phyloP scores from a whole-genome alignment of 2,797 vertebrate species.

The Squalus acanthias region DNA sequence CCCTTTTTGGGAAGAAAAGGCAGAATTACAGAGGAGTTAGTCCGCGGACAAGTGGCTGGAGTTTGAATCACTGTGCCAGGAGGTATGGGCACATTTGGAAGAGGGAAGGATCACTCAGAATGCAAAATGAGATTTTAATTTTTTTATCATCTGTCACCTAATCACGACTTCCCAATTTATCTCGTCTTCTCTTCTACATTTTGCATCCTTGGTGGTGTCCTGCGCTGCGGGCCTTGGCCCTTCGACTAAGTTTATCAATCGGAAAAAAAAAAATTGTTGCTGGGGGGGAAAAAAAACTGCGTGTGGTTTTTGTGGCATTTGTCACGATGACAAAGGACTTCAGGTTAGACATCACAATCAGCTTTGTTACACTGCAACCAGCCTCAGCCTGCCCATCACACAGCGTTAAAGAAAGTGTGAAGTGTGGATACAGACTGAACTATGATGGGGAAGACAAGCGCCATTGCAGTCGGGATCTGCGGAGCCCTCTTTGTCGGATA shows the following conservation, averaged over 20 bases:
- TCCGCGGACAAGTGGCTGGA: background rate
- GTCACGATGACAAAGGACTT: background rate
- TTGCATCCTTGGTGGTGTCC: background rate
- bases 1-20: background rate
- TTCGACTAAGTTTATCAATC: background rate
- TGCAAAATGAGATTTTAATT: too few species aligned
- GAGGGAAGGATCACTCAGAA: too few species aligned
- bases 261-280: background rate
- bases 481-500: conserved; percentile 20
- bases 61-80: background rate
- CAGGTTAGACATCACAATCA: conserved; percentile 14
- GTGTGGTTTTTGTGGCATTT: background rate
- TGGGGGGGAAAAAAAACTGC: background rate
- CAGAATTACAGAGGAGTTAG: background rate
- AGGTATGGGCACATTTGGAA: background rate
- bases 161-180: background rate
- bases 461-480: conserved; percentile 19
- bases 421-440: background rate
- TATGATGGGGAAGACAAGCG: background rate
- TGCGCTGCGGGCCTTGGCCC: background rate
- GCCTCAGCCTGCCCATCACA: background rate
- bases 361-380: background rate
- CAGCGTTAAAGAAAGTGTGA: background rate
- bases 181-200: background rate
- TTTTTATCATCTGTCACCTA: background rate